phyloP scores from a whole-genome alignment of 2,797 vertebrate species.

The Coluber constrictor region DNA sequence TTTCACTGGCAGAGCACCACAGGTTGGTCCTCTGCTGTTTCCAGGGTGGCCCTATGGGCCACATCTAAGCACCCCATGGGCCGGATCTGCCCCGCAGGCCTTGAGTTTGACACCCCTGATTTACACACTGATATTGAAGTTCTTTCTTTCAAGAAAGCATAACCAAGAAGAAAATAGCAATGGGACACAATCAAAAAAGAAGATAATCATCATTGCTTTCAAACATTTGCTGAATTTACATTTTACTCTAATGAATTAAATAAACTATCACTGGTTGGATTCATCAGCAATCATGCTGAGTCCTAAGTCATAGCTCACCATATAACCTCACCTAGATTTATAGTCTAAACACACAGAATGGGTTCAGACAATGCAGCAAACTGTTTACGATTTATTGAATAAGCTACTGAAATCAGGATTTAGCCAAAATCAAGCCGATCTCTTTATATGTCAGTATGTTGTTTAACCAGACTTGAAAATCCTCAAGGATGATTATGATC shows the following conservation, averaged over 20 bases:
- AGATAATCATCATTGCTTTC: background rate
- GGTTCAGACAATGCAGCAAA: background rate
- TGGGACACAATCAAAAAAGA: background rate
- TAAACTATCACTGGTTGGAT: background rate
- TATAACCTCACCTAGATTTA: background rate
- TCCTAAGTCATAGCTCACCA: background rate
- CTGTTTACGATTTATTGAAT: background rate
- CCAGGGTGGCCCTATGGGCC: too few relatives aligned
- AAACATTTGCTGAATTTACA: background rate
- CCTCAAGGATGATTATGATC: background rate
- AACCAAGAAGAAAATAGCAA: background rate
- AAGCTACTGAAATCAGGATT: background rate
- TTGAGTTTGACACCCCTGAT: too few relatives aligned
- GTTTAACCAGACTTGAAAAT: background rate
- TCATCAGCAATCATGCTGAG: background rate
- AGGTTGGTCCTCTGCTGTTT: too few relatives aligned
- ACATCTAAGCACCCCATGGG: too few relatives aligned
- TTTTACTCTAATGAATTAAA: background rate
- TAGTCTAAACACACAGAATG: background rate
- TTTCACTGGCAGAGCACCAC: too few relatives aligned
- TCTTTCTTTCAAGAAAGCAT: background rate
- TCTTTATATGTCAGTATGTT: background rate
- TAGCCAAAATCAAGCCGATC: background rate
- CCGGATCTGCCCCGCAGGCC: too few relatives aligned
- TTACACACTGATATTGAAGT: background rate